Base-by-base conservation (phyloP, 2,113 vertebrate genomes). In the Nothobranchius kuhntae region DNA sequence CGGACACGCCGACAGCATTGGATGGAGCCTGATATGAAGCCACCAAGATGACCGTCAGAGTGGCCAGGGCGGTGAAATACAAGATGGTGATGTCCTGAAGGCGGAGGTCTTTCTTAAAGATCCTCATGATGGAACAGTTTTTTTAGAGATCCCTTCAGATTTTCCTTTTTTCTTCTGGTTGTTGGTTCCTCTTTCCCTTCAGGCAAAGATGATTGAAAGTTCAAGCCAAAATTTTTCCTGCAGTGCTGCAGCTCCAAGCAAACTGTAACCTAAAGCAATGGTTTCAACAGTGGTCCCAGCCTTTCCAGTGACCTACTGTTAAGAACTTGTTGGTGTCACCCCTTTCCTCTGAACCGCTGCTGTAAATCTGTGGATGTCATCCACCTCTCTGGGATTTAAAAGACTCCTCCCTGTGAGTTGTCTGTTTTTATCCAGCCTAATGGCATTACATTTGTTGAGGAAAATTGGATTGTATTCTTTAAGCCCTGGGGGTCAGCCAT, bases 21-120 rank as follows among this genome's bases (percentile, higher is more conserved):
- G 0, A 0, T 65, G 0, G 90, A 60, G 94, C 92, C 71, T 96
- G 96, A 80, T 96, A 93, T 0, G 94, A 94, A 1, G 94, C 95
- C 90, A 98, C 94, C 61, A 98, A 63, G 76, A 99, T 93, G 77
- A 96, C 93, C 86, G 97, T 89, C 40, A 98, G 91, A 3, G 95
- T 72, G 0, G 92, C 93, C 40, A 98, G 78, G 2, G 91, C 83
- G 0, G 95, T 96, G 85, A 96, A 87, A 40, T 98, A 99, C 94
- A 99, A 93, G 86, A 96, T 89, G 1, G 92, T 94, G 3, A 92
- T 77, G 61, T 98, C 96, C 1, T 95, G 91, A 42, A 91, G 75
- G 13, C 84, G 94, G 65, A 94, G 59, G 67, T 89, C 63, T 76
- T 83, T 89, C 50, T 78, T 90, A 45, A 91, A 85, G 54, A 94